These are phyloP conservation scores for Dryas iulia DNA, from an alignment of 1,140 invertebrate species.

Conservation along the genomic window DNA sequence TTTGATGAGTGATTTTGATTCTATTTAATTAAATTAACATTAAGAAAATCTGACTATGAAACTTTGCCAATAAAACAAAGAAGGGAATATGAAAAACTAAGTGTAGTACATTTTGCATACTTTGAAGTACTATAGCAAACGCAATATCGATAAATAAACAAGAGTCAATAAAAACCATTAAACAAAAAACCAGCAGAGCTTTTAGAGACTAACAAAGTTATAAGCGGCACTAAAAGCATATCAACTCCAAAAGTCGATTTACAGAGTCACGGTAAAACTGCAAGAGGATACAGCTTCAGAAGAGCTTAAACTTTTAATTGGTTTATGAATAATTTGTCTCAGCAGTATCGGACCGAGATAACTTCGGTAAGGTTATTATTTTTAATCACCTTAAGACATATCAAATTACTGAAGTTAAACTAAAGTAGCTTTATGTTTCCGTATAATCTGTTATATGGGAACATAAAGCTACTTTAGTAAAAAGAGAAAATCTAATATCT, in stretches of 20 bases:
- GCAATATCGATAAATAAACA: not conserved
- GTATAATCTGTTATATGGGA: too few species aligned
- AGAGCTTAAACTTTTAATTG: constrained; percentile 6
- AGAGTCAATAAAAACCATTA: not conserved
- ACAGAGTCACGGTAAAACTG: constrained; percentile 5
- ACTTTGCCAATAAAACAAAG: too few species aligned
- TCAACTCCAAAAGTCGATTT: constrained; percentile 1
- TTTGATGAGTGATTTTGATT: too few species aligned
- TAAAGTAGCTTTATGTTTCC: too few species aligned
- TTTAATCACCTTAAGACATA: not conserved
- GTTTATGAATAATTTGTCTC: constrained; percentile 13
- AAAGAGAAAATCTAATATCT: too few species aligned
- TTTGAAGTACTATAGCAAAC: too few species aligned
- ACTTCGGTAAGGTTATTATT: not conserved
- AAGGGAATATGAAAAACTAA: too few species aligned
- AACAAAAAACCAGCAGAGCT: not conserved
- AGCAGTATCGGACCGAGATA: not conserved
- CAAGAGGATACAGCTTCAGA: not conserved
- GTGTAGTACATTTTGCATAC: too few species aligned
- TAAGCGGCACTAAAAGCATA: not conserved
- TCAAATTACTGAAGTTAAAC: not conserved
- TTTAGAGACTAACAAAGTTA: not conserved
- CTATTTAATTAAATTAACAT: too few species aligned
- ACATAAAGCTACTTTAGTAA: too few species aligned
- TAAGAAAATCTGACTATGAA: too few species aligned